Evolutionary conservation across 2,888 invertebrate genomes (phyloP).

Genomic region (Mythimna pallens): DNA sequence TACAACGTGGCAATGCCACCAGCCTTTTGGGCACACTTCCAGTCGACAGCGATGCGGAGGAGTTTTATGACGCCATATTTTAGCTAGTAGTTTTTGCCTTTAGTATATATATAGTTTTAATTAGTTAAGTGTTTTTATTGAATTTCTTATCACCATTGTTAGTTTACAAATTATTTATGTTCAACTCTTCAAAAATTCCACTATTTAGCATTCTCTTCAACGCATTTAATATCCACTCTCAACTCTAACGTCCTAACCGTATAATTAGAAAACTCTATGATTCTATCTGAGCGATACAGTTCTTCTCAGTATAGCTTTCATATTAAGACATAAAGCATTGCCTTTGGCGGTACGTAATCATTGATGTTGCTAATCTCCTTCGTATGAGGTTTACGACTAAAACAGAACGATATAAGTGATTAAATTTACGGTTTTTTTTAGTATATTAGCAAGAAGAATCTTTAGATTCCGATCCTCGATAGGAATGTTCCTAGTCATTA

Average conservation of each 20-base stretch:
- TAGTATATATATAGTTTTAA: no score
- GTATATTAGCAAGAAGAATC: conserved; percentile 8
- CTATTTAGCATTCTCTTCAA: background rate
- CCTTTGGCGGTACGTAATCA: conserved; percentile 52
- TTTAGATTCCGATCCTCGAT: background rate
- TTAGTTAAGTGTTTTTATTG: no score
- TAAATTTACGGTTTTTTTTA: conserved; percentile 49
- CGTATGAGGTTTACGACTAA: conserved; percentile 45
- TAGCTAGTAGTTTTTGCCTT: no score
- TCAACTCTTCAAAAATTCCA: no score
- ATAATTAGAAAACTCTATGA: conserved; percentile 37
- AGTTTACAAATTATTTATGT: no score
- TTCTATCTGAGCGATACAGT: conserved; percentile 27
- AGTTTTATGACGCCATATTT: no score
- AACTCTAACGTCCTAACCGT: background rate
- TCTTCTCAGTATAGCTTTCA: conserved; percentile 42
- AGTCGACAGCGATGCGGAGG: no score
- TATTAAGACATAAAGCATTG: conserved; percentile 50
- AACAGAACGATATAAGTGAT: conserved; percentile 26
- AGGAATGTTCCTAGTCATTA: background rate
- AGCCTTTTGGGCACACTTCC: no score
- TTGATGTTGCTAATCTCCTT: conserved; percentile 30
- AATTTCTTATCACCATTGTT: no score
- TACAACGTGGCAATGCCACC: no score
- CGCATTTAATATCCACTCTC: background rate